Percentiles rank a stretch among this genome's conserved stretches.
phyloP scores from a whole-genome alignment of 30 jellyfish, hydroid and myxozoan species.

The Aurelia sp. region DNA sequence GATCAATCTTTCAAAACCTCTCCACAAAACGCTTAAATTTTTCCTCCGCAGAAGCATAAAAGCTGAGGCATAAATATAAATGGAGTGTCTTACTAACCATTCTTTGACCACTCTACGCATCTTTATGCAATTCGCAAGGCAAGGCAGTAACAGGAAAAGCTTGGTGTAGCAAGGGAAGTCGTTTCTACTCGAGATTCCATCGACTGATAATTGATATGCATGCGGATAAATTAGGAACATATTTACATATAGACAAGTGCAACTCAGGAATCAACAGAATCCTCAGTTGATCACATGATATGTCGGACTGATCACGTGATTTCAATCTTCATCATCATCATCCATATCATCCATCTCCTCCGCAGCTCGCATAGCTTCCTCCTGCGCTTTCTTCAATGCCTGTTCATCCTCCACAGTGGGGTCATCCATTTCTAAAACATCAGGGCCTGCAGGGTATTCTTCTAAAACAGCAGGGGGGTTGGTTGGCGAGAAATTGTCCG shows the following conservation, averaged over 20 bases:
- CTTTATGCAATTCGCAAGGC: too few relatives aligned
- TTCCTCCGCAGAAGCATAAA: too few relatives aligned
- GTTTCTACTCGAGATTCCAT: too few relatives aligned
- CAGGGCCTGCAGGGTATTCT: conserved; percentile 87
- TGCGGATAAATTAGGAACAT: background rate
- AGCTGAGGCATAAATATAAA: too few relatives aligned
- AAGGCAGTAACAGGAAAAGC: too few relatives aligned
- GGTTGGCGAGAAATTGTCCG: conserved; percentile 80
- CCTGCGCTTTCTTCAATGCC: conserved; percentile 85
- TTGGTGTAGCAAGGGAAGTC: too few relatives aligned
- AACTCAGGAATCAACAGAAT: background rate
- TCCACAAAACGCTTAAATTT: too few relatives aligned
- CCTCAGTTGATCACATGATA: background rate
- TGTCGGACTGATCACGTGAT: background rate
- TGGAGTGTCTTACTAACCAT: too few relatives aligned
- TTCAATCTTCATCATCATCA: conserved; percentile 89
- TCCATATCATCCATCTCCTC: conserved; percentile 93
- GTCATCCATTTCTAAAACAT: conserved; percentile 84
- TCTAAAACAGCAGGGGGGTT: conserved; percentile 82
- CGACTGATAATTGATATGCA: background rate
- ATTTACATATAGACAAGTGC: background rate
- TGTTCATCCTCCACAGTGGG: conserved; percentile 96
- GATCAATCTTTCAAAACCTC: too few relatives aligned
- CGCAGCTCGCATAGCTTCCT: conserved; percentile 86
- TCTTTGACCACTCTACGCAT: too few relatives aligned